Evolutionary conservation across 2,113 vertebrate genomes (phyloP), one percentile per base, ranked within the genome.

Genomic region (Tretioscincus oriximinensis): DNA sequence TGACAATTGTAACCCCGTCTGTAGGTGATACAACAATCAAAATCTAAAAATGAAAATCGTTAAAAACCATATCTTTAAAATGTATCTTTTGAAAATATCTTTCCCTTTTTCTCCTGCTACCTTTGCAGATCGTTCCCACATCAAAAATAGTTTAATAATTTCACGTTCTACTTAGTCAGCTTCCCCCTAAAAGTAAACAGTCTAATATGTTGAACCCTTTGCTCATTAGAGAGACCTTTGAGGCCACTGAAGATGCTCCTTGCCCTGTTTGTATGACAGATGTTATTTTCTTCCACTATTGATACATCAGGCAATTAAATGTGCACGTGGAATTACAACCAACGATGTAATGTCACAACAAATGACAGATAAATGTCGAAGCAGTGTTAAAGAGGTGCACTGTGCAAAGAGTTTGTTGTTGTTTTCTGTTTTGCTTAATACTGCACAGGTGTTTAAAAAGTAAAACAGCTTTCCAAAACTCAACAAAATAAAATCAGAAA

Each of bases 331-430:
- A 7, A 24, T 26, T 64, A n/a, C 26, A 64, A 26, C 41, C 49
- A 41, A 49, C 21, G 8, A 5, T 63, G 28, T 26, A 51, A 35
- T 66, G 20, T 66, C 68, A 49, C 29, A 21, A 29, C 35, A 73
- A 66, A 66, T 73, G 45, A 73, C 66, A 73, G 26, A 21, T 51
- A 66, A 74, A 81, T 74, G 72, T 74, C 79, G 41, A 81, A 47
- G 28, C 35, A 74, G 11, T 41, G 26, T 26, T 58, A 71, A 67
- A 66, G 21, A 66, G 14, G n/a, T 31, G 70, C 11, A 65, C 28
- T 35, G 28, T 66, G 47, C n/a, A 54, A 77, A 41, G 54, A n/a
- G 29, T 66, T n/a, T 67, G 10, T 24, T 66, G 65, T 45, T 67
- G 14, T 31, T 66, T 51, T 66, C 54, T 66, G 22, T 6, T 70